Evolutionary conservation across 2,797 vertebrate genomes (phyloP), one percentile per base, ranked within the genome.

Genomic region (Labeo calbasu): DNA sequence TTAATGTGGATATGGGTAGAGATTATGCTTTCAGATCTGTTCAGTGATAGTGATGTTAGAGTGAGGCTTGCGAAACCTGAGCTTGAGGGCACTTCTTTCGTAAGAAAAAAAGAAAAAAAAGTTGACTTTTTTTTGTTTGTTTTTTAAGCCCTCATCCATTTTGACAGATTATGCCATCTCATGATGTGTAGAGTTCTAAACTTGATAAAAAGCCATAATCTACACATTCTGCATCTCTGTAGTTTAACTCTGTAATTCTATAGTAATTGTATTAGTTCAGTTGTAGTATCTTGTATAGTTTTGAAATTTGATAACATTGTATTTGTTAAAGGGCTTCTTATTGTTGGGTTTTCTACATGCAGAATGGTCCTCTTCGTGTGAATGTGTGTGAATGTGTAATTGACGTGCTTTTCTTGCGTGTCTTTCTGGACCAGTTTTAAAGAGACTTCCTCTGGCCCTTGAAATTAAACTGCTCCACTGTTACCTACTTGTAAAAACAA

Each of bases 141-240:
- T 87, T 81, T 61, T 82, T 63, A 84, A 83, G 65, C 65, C 85
- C 81, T 82, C 63, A 66, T 80, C 28, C 55, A 43, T 86, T 69
- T 82, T 50, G 75, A 65, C 88, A 46, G 78, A 80, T 80, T 51
- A 84, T 68, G 85, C 78, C 40, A 70, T 87, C 51, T 86, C 82
- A 36, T 87, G 69, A 87, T 80, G 82, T 88, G 82, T 91, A 90
- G 85, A 90, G 85, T 79, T 85, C 80, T 66, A 85, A 85, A 85
- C 75, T 70, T 81, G 75, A 76, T 80, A 79, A 84, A 36, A 94
- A 93, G 93, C 92, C 93, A 93, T 94, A 93, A 91, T 85, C 81
- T 88, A 68, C 87, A 86, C 82, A 63, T 82, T 72, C 77, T 87
- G 80, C 82, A 46, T 87, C 57, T 69, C 79, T 61, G 82, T 89